Evolutionary conservation across 2,888 invertebrate species (phyloP), one percentile per base, ranked within the genome.

Genomic region (Germaria angustata): DNA sequence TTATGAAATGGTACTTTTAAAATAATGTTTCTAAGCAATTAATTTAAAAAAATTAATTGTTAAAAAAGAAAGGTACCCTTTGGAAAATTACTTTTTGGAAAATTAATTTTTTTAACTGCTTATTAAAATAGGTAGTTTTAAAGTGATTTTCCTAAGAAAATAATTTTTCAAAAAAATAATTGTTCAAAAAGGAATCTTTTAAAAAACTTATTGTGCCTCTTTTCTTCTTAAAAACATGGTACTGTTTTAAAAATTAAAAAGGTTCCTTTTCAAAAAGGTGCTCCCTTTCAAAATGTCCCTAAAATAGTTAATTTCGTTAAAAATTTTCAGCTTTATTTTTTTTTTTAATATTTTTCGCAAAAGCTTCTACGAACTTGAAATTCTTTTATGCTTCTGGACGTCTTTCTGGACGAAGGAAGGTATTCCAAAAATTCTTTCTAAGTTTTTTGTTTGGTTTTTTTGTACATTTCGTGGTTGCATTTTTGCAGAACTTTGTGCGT

Each of bases 401-500:
- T 17, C 44, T 34, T 55, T 65, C 17, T 1, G 32, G 24, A 28
- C 46, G 39, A 36, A 11, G 34, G 4, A 59, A 34, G 59, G 20
- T 73, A 80, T 80, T 51, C 28, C 32, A 68, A 80, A 80, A 73
- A 80, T 80, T 59, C 20, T 13, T 53, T 24, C n/a, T 49, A 24
- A 28, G 15, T 34, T 63, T 73, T 24, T 24, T 36, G 1, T 32
- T 53, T 36, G 6, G 32, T 22, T 1, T 17, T 53, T 36, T 36
- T 11, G 1, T 28, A 7, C n/a, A 28, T 57, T 57, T 59, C 36
- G 28, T 34, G 51, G 63, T 49, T 66, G 68, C 39, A 71, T 55
- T 78, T 66, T 51, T 72, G 51, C 24, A 73, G 53, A 59, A 49
- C 66, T 66, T 66, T 59, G 66, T 71, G 79, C 76, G 82, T 82